Percentiles rank a stretch among this genome's conserved stretches.
Evolutionary conservation across 2,888 invertebrate genomes (phyloP).

Genomic region (Aleiodes leptofemur): DNA sequence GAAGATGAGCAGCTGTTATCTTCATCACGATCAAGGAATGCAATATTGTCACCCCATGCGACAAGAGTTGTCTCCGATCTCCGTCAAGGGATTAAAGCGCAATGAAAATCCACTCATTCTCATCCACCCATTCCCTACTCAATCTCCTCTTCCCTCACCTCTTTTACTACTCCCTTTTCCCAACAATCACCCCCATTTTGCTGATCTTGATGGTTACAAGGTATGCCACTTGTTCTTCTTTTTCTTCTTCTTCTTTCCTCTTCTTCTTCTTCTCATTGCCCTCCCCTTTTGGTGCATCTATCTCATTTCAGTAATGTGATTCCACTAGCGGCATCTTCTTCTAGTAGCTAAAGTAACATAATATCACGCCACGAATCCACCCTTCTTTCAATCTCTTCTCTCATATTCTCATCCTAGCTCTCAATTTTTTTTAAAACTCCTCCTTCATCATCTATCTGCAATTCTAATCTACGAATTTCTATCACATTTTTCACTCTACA

Average conservation of each 20-base stretch:
- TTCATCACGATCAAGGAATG: conserved; percentile 75
- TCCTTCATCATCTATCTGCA: background rate
- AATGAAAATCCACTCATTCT: conserved; percentile 71
- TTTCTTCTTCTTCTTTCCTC: background rate
- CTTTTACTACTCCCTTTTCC: background rate
- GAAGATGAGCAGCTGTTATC: conserved; percentile 66
- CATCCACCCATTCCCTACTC: conserved; percentile 62
- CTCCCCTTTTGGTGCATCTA: conserved; percentile 1
- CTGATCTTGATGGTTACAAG: conserved; percentile 29
- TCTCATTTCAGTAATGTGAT: background rate
- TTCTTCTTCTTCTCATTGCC: too few relatives aligned
- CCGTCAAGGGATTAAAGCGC: conserved; percentile 74
- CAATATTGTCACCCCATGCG: conserved; percentile 75
- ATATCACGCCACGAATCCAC: conserved; percentile 13
- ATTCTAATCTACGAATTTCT: background rate
- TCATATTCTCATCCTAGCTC: background rate
- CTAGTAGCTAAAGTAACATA: conserved; percentile 3
- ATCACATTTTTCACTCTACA: background rate
- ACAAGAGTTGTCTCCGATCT: conserved; percentile 73
- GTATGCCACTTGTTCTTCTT: conserved; percentile 28
- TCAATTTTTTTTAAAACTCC: background rate
- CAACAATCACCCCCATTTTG: background rate
- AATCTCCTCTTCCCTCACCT: conserved; percentile 14
- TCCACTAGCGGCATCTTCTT: background rate
- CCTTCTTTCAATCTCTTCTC: background rate